phyloP scores from a whole-genome alignment of 1,140 invertebrate species.

The Drosophila sturtevanti region DNA sequence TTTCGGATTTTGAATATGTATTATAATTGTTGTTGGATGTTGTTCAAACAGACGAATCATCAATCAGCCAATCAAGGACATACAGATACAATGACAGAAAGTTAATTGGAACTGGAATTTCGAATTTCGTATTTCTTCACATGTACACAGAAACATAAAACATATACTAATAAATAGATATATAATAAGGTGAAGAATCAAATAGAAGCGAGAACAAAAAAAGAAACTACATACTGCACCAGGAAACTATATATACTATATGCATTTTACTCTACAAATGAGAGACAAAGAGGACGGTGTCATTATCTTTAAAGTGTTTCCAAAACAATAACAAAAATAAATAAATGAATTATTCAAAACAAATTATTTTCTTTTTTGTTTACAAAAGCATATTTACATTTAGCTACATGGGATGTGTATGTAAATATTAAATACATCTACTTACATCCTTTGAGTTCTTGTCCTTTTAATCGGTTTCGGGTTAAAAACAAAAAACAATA shows the following conservation, averaged over 20 bases:
- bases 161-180: constrained; percentile 12
- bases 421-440: constrained; percentile 59
- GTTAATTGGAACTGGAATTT: constrained; percentile 59
- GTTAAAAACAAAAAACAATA: constrained; percentile 70
- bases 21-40: constrained; percentile 35
- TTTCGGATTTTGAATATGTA: not conserved
- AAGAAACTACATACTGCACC: not conserved
- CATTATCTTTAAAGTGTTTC: constrained; percentile 27
- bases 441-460: constrained; percentile 80
- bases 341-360: constrained; percentile 25
- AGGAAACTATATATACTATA: no score
- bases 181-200: constrained; percentile 1
- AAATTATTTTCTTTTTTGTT: constrained; percentile 7
- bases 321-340: constrained; percentile 36
- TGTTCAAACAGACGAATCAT: constrained; percentile 20
- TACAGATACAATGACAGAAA: constrained; percentile 6
- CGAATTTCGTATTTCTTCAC: constrained; percentile 50
- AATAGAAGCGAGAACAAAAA: not conserved
- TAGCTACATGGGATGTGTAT: constrained; percentile 21
- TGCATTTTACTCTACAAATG: not conserved
- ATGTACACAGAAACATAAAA: constrained; percentile 48
- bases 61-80: constrained; percentile 53
- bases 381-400: constrained; percentile 51
- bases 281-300: not conserved
- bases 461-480: constrained; percentile 60